Evolutionary conservation across 2,888 invertebrate genomes (phyloP), one percentile per base, ranked within the genome.

Genomic region (Seira ritae): DNA sequence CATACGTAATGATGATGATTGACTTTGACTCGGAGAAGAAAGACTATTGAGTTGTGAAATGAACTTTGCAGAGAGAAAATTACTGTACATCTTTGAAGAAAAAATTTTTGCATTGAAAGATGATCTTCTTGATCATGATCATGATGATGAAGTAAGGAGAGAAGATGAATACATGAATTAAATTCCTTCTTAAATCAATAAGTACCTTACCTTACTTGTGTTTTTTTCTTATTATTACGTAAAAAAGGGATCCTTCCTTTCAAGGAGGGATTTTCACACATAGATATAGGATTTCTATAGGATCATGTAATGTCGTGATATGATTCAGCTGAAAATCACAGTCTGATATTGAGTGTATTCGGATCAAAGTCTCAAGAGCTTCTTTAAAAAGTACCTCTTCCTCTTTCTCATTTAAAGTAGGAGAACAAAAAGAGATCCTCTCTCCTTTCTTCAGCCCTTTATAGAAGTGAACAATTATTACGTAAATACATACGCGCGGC

Each of bases 171-270:
- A 72, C 81, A 71, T 82, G 76, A 72, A 82, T n/a, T n/a, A n/a
- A n/a, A n/a, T 76, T 82, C 72, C 60, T 65, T 70, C 67, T 75
- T 72, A 82, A 82, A 82, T 76, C 81, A 76, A 82, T 82, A 82
- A 82, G 81, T 72, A 76, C 76, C 72, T 82, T 67, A 50, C 20
- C 46, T 79, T n/a, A n/a, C n/a, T n/a, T n/a, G n/a, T n/a, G n/a
- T 31, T 31, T 2, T 31, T 31, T 31, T 31, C 31, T 8, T 31
- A 4, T 31, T 31, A 31, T 67, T 74, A 72, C 69, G 62, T 80
- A 80, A 80, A 69, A 55, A 72, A 31, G 19, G 31, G 31, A 31
- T 31, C 31, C 31, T 31, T 31, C 31, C 31, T 31, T 31, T 31
- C 31, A 31, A 31, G 31, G 31, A 31, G 31, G 31, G 31, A 31